Conservation (phyloP, 2,113 vertebrate genomes). For the Lasiurus borealis region DNA sequence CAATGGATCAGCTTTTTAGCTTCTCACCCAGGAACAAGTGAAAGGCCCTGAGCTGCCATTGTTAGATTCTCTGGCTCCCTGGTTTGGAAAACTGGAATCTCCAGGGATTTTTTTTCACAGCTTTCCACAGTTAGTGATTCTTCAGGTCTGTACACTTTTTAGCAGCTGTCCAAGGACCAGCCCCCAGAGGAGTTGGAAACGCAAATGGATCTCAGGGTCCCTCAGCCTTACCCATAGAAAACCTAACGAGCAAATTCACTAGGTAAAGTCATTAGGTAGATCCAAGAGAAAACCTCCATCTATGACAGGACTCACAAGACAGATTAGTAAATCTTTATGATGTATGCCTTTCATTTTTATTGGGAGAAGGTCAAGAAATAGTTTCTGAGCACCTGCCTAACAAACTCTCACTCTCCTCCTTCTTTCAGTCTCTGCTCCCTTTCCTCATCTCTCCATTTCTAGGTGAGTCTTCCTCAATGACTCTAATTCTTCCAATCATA, state of each 20-base stretch:
- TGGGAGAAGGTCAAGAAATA: not conserved
- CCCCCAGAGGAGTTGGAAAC: not conserved
- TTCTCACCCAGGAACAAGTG: conserved; percentile 8
- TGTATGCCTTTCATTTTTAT: not conserved
- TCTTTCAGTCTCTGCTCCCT: not conserved
- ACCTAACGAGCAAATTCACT: not conserved
- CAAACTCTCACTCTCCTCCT: not conserved
- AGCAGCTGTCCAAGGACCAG: not conserved
- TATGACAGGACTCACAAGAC: not conserved
- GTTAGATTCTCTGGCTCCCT: not conserved
- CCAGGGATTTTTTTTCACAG: conserved; percentile 1
- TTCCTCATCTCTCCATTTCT: not conserved
- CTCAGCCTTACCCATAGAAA: not conserved
- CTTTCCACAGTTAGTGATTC: not conserved
- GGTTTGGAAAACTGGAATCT: not conserved
- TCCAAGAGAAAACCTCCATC: not conserved
- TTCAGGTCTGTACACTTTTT: not conserved
- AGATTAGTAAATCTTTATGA: not conserved
- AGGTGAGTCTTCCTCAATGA: not conserved
- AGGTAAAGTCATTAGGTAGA: not conserved
- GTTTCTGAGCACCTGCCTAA: not conserved
- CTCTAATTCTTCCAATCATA: no score
- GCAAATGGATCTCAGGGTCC: not conserved
- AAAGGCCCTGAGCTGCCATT: not conserved
- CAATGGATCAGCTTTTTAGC: not conserved